Percentiles rank a stretch among this genome's conserved stretches.
Evolutionary conservation across 1,140 invertebrate species (phyloP).

Genomic region (Triops cancriformis): DNA sequence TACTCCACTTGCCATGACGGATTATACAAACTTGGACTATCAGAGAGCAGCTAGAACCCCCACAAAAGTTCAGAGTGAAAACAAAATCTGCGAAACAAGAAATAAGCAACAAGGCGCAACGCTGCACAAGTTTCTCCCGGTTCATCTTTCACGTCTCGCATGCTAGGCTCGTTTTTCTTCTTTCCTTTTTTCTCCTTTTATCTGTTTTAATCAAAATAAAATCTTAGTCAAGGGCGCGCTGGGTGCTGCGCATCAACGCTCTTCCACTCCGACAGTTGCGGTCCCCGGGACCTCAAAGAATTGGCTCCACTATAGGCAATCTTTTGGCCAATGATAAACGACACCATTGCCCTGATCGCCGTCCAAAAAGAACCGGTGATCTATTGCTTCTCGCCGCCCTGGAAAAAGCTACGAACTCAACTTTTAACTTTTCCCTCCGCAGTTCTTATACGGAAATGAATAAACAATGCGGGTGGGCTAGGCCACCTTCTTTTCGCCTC

Average conservation of each 20-base stretch:
- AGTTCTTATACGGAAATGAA: neutral
- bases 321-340: conserved; percentile 12
- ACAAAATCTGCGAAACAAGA: neutral
- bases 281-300: neutral
- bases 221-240: neutral
- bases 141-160: conserved; percentile 8
- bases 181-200: neutral
- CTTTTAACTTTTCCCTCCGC: neutral
- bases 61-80: neutral
- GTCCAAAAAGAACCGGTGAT: neutral
- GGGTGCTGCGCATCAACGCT: neutral
- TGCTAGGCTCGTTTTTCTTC: neutral
- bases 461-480: neutral
- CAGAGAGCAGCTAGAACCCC: neutral
- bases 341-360: neutral
- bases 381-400: neutral
- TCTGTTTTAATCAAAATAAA: neutral
- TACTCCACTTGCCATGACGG: neutral
- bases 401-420: neutral
- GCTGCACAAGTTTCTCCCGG: neutral
- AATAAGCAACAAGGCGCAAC: neutral
- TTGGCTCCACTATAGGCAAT: neutral
- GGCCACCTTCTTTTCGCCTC: neutral
- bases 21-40: conserved; percentile 1
- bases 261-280: neutral